Percentiles rank a stretch among this genome's conserved stretches.
phyloP scores from a whole-genome alignment of 2,113 vertebrate species.

The Piprites chloris region DNA sequence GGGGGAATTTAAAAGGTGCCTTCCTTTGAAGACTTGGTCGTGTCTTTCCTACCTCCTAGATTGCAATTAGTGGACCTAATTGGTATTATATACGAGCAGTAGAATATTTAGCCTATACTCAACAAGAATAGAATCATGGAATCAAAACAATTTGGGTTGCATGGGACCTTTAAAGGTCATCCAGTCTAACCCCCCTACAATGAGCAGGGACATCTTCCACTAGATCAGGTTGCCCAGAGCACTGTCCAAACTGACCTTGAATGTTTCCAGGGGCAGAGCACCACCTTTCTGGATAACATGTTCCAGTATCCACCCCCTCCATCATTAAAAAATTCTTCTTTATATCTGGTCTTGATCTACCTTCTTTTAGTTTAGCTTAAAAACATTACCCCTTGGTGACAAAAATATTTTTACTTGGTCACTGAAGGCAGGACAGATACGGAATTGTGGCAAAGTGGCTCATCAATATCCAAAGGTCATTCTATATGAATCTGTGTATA shows the following conservation, averaged over 20 bases:
- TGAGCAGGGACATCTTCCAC: background rate
- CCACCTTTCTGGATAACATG: background rate
- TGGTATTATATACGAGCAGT: background rate
- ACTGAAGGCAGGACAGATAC: background rate
- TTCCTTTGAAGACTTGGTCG: background rate
- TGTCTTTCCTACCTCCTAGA: background rate
- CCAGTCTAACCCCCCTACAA: too few species aligned
- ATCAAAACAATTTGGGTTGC: background rate
- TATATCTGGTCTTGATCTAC: background rate
- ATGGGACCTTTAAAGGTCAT: background rate
- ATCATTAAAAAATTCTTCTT: background rate
- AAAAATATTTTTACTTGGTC: background rate
- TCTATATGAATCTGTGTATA: background rate
- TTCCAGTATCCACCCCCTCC: background rate
- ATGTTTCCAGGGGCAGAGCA: background rate
- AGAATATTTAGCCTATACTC: background rate
- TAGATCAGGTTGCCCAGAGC: background rate
- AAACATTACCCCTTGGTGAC: background rate
- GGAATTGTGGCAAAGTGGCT: background rate
- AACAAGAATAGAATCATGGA: background rate
- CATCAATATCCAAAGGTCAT: background rate
- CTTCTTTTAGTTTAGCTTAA: background rate
- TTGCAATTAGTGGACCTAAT: background rate
- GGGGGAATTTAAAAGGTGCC: background rate
- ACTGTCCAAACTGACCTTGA: background rate